Conservation (phyloP, 1,140 invertebrate species). For the Dinothrombium tinctorium region DNA sequence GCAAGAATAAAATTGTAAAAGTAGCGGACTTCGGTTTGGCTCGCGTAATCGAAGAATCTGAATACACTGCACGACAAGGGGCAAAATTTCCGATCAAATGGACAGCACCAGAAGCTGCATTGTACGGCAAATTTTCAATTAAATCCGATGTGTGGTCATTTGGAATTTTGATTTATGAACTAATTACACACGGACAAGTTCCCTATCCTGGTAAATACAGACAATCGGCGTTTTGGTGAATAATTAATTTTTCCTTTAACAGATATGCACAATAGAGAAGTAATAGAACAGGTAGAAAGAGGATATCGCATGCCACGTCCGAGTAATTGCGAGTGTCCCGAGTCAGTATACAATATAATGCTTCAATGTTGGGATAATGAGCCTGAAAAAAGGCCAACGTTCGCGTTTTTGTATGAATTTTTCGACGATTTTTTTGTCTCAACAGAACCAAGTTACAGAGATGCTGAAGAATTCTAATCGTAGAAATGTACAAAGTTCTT, state of each 20-base stretch:
- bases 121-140: slow-evolving; percentile 80
- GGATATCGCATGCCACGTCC: slow-evolving; percentile 84
- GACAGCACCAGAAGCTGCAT: slow-evolving; percentile 89
- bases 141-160: slow-evolving; percentile 99
- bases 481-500: too few relatives aligned
- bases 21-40: slow-evolving; percentile 93
- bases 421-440: slow-evolving; percentile 92
- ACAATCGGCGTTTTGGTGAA: too few relatives aligned
- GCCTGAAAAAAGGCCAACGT: slow-evolving; percentile 80
- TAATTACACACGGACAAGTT: slow-evolving; percentile 74
- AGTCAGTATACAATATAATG: slow-evolving; percentile 77
- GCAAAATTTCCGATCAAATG: slow-evolving; percentile 86
- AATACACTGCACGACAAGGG: slow-evolving; percentile 84
- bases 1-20: slow-evolving; percentile 80
- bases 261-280: slow-evolving; percentile 80
- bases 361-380: slow-evolving; percentile 74
- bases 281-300: slow-evolving; percentile 79
- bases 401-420: slow-evolving; percentile 85
- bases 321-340: slow-evolving; percentile 36
- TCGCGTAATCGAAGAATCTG: slow-evolving; percentile 83
- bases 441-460: slow-evolving; percentile 72
- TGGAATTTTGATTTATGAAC: slow-evolving; percentile 82
- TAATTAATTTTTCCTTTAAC: too few relatives aligned
- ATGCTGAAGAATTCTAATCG: slow-evolving; percentile 33
- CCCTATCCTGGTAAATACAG: slow-evolving; percentile 60